Evolutionary conservation across 2,888 invertebrate genomes (phyloP).

Genomic region (Thereva unica): DNA sequence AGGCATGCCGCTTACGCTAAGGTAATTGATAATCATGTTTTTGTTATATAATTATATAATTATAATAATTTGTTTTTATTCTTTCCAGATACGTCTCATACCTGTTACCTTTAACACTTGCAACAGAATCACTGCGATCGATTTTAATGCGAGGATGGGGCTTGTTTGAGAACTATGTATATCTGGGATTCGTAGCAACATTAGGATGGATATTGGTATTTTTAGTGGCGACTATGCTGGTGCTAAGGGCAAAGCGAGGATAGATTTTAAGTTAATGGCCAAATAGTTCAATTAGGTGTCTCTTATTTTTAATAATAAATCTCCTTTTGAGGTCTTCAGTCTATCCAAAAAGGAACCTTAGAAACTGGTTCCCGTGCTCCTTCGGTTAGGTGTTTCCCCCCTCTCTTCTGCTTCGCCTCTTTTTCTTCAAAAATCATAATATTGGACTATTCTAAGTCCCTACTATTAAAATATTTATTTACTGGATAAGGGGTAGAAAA

Average conservation of each 20-base stretch:
- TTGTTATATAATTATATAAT: constrained; percentile 1
- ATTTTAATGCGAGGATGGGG: constrained; percentile 89
- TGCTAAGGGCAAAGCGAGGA: constrained; percentile 79
- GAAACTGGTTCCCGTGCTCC: constrained; percentile 5
- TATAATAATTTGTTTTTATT: constrained; percentile 4
- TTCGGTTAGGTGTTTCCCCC: constrained; percentile 18
- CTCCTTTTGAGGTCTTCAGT: constrained; percentile 14
- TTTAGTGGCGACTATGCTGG: constrained; percentile 77
- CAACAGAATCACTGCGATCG: constrained; percentile 87
- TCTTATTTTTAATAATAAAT: constrained; percentile 14
- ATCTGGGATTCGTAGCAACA: constrained; percentile 84
- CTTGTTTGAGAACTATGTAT: constrained; percentile 78
- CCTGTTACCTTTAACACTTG: constrained; percentile 83
- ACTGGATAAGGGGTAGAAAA: constrained; percentile 15
- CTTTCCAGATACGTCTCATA: constrained; percentile 70
- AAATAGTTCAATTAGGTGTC: constrained; percentile 20
- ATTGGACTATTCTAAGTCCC: constrained; percentile 10
- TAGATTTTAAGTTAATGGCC: constrained; percentile 54
- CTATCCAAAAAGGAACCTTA: constrained; percentile 4
- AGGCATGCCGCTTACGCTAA: constrained; percentile 85
- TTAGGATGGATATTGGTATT: constrained; percentile 84
- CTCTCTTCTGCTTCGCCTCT: constrained; percentile 13
- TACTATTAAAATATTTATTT: constrained; percentile 28
- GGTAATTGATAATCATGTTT: constrained; percentile 50
- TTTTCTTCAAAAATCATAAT: constrained; percentile 11